A percentile compares a stretch with the other conserved stretches of the same genome.
These are phyloP conservation scores for Stenurella melanura DNA, from an alignment of 2,888 invertebrate genomes.

Conservation along the genomic window DNA sequence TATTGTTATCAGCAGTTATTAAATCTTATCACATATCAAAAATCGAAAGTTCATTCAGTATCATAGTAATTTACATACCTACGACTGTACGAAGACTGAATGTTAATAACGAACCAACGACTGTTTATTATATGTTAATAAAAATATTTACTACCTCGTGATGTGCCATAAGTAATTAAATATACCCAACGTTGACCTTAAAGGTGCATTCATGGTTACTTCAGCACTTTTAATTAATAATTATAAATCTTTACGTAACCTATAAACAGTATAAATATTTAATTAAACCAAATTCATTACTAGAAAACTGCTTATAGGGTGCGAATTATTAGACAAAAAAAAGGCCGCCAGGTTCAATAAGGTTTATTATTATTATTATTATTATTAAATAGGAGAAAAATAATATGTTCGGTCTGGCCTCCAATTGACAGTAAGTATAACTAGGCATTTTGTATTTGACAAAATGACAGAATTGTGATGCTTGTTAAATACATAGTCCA, in stretches of 20 bases:
- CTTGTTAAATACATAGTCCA: no score
- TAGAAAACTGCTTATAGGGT: no score
- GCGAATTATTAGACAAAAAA: no score
- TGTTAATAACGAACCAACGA: conserved; percentile 4
- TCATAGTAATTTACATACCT: conserved; percentile 17
- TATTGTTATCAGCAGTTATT: neutral
- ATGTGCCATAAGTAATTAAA: conserved; percentile 13
- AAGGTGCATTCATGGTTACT: neutral
- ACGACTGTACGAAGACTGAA: conserved; percentile 7
- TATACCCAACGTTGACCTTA: neutral
- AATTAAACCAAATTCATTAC: no score
- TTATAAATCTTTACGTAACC: neutral
- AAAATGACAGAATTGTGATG: no score
- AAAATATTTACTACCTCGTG: conserved; percentile 5
- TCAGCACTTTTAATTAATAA: neutral
- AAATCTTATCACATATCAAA: conserved; percentile 9
- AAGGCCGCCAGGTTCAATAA: no score
- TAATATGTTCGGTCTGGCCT: no score
- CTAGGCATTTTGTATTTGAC: no score
- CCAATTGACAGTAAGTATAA: no score
- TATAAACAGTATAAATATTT: no score
- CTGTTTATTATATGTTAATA: conserved; percentile 12
- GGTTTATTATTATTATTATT: no score
- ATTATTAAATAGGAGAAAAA: no score
- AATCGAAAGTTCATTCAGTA: conserved; percentile 19